These are phyloP conservation scores for Brachionichthys hirsutus DNA, from an alignment of 2,113 vertebrate species.

Conservation along the genomic window DNA sequence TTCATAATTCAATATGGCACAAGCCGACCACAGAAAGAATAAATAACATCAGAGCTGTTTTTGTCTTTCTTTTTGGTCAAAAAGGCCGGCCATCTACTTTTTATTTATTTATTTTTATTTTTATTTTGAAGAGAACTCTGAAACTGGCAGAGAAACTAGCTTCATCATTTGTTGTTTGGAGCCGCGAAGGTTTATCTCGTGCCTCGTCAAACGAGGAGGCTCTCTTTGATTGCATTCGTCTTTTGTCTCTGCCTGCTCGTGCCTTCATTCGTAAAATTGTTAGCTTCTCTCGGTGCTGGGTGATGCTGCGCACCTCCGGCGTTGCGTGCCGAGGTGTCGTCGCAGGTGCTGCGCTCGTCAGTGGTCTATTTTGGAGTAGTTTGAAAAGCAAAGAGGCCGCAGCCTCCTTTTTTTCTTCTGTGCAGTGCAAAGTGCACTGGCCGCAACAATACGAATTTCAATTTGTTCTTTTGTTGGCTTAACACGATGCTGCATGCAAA, in stretches of 20 bases:
- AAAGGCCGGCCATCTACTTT: conserved; percentile 52
- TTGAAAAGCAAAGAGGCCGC: not conserved
- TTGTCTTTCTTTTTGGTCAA: conserved; percentile 26
- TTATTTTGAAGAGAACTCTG: conserved; percentile 37
- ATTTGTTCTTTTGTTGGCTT: too few relatives aligned
- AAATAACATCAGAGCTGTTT: conserved; percentile 52
- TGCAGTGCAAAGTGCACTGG: not conserved
- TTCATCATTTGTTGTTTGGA: conserved; percentile 50
- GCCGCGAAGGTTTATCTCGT: conserved; percentile 26
- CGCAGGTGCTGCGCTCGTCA: conserved; percentile 36
- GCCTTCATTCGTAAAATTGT: conserved; percentile 44
- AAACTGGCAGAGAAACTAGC: conserved; percentile 40
- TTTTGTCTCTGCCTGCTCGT: conserved; percentile 45
- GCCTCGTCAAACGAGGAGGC: conserved; percentile 39
- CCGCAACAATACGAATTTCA: too few relatives aligned
- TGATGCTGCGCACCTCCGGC: conserved; percentile 16
- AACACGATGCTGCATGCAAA: too few relatives aligned
- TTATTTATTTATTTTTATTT: not conserved
- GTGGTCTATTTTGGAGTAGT: conserved; percentile 31
- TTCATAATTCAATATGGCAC: conserved; percentile 68
- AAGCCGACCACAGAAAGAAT: conserved; percentile 52
- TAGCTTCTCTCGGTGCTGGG: conserved; percentile 28
- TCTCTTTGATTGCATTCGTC: conserved; percentile 51
- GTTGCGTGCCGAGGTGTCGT: conserved; percentile 31
- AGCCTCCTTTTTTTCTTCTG: too few relatives aligned